These are phyloP conservation scores for Archivesica marissinica DNA, from an alignment of 1,140 invertebrate species.

Conservation along the genomic window DNA sequence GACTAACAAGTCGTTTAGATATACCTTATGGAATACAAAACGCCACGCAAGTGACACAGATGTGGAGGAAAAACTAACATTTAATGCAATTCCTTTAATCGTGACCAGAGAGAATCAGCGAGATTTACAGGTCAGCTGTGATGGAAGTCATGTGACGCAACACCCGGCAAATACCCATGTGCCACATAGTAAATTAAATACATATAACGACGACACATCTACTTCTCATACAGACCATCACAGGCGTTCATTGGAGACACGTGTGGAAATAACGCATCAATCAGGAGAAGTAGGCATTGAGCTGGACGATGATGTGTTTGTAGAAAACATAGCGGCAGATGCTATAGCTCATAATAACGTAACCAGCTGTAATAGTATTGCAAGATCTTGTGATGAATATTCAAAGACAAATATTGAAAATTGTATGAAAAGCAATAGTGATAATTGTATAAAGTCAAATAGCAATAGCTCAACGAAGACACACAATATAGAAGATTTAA, in stretches of 20 bases:
- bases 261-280: background rate
- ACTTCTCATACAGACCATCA: background rate
- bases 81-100: background rate
- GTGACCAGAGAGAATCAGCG: background rate
- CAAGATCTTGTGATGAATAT: background rate
- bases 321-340: background rate
- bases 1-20: slow-evolving; percentile 43
- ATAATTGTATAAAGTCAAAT: no score
- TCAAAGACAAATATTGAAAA: no score
- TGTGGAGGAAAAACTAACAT: background rate
- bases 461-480: no score
- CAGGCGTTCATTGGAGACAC: slow-evolving; percentile 1
- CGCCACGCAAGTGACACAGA: slow-evolving; percentile 10
- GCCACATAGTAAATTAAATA: background rate
- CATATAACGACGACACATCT: background rate
- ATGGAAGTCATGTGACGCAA: no score
- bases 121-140: background rate
- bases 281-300: background rate
- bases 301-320: slow-evolving; percentile 23
- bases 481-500: no score
- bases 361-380: no score
- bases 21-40: slow-evolving; percentile 6
- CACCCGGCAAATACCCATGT: no score
- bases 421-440: no score
- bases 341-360: background rate